Evolutionary conservation across 2,113 vertebrate genomes (phyloP).

Genomic region (Clarias batrachus): DNA sequence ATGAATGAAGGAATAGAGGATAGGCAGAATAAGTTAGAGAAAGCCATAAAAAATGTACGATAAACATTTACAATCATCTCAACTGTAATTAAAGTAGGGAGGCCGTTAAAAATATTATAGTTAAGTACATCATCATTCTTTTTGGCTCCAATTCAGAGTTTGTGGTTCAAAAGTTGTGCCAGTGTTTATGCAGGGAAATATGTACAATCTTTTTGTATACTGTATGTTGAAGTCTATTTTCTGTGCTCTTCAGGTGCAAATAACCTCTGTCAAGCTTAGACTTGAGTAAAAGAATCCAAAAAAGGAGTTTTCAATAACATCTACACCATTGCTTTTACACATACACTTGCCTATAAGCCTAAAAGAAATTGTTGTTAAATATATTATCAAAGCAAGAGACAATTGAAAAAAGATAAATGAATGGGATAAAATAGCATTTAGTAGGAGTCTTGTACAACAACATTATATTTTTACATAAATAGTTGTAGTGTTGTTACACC

Average conservation of each 20-base stretch:
- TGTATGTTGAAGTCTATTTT: neutral
- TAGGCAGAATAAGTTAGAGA: neutral
- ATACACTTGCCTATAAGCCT: neutral
- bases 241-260: neutral
- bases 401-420: neutral
- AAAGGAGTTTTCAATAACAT: neutral
- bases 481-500: neutral
- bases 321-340: neutral
- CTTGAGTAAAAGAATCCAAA: neutral
- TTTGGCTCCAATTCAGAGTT: neutral
- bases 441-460: neutral
- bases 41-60: neutral
- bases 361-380: neutral
- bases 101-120: neutral
- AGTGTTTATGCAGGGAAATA: neutral
- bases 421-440: neutral
- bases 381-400: neutral
- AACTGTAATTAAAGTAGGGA: neutral
- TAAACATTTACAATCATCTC: neutral
- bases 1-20: too few species aligned
- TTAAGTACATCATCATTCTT: neutral
- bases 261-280: neutral
- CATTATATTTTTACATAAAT: neutral
- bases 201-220: neutral
- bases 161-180: neutral